phyloP scores from a whole-genome alignment of 2,797 vertebrate genomes.

The Distichodus sexfasciatus region DNA sequence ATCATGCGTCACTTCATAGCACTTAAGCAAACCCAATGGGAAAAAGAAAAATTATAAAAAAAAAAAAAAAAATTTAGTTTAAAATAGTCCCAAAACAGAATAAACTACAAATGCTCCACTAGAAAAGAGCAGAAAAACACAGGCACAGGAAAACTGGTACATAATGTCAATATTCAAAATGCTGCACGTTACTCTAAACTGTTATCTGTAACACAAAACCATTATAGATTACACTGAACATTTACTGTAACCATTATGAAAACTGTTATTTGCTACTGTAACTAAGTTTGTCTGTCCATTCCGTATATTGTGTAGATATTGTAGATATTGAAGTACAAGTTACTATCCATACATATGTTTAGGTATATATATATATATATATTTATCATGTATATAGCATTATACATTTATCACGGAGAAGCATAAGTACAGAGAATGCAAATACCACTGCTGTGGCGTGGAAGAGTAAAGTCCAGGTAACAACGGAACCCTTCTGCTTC shows the following conservation, averaged over 20 bases:
- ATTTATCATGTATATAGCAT: conserved; percentile 73
- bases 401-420: conserved; percentile 64
- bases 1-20: conserved; percentile 31
- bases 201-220: conserved; percentile 86
- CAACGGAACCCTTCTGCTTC: conserved; percentile 59
- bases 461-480: conserved; percentile 68
- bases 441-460: conserved; percentile 72
- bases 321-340: conserved; percentile 83
- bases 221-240: conserved; percentile 68
- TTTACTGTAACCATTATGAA: conserved; percentile 63
- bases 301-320: conserved; percentile 85
- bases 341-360: conserved; percentile 78
- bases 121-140: conserved; percentile 62
- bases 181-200: conserved; percentile 75
- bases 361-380: conserved; percentile 77
- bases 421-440: conserved; percentile 74
- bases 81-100: conserved; percentile 44
- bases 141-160: conserved; percentile 78
- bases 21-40: conserved; percentile 48
- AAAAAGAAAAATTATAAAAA: conserved; percentile 47
- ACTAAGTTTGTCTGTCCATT: conserved; percentile 86
- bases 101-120: conserved; percentile 53
- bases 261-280: conserved; percentile 83
- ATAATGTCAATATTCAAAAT: conserved; percentile 80
- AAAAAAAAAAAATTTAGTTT: conserved; percentile 45